These are phyloP conservation scores for Stenodema calcarata DNA, from an alignment of 2,888 invertebrate genomes.

Conservation along the genomic window DNA sequence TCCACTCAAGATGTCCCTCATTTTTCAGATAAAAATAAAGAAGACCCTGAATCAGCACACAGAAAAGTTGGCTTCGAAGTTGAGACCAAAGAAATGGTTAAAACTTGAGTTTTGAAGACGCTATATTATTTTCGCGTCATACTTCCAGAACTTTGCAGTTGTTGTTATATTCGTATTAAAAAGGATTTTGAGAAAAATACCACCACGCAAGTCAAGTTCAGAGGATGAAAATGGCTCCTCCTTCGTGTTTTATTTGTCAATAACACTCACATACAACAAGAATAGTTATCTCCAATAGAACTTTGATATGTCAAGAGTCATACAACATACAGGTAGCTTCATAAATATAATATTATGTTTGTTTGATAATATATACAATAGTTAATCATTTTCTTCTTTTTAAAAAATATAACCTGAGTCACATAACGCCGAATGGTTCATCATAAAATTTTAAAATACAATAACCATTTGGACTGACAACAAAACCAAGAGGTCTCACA, in stretches of 20 bases:
- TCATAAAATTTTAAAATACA: neutral
- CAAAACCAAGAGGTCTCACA: neutral
- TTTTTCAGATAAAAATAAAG: neutral
- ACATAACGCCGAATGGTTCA: constrained; percentile 16
- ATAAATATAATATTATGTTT: constrained; percentile 38
- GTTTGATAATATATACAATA: constrained; percentile 30
- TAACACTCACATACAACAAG: constrained; percentile 46
- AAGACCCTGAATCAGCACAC: neutral
- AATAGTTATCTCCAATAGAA: constrained; percentile 44
- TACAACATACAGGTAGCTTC: constrained; percentile 25
- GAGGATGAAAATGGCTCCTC: neutral
- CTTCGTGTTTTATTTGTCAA: constrained; percentile 30
- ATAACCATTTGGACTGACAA: neutral
- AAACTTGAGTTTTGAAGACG: neutral
- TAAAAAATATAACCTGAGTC: constrained; percentile 45
- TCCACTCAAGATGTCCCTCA: too few species aligned
- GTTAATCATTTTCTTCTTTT: constrained; percentile 8
- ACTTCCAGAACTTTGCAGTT: too few species aligned
- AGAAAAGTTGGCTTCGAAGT: neutral
- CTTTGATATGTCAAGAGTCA: constrained; percentile 46
- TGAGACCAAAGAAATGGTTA: neutral
- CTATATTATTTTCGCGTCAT: too few species aligned
- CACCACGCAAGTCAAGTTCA: too few species aligned
- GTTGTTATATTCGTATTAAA: too few species aligned
- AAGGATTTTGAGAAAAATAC: too few species aligned